These are phyloP conservation scores for Aphelocoma californica DNA, from an alignment of 2,797 vertebrate genomes.

Conservation along the genomic window DNA sequence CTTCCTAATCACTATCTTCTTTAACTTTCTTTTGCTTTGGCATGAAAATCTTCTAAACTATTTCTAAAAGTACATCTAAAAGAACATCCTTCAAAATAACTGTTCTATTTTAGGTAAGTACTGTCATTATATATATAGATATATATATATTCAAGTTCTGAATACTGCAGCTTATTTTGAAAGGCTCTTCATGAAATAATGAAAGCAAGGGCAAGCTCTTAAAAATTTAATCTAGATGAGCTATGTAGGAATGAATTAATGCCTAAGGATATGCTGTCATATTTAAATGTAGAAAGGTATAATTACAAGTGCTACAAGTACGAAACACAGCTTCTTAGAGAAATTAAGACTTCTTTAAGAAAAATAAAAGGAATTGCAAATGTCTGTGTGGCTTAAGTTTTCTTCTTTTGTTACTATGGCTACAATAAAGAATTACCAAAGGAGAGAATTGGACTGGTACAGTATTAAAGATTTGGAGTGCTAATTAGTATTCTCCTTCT, in stretches of 20 bases:
- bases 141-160: neutral
- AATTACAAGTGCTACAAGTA: neutral
- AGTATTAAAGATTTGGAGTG: slow-evolving; percentile 20
- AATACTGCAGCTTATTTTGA: neutral
- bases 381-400: neutral
- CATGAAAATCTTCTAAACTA: neutral
- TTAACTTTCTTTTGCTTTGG: neutral
- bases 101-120: neutral
- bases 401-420: slow-evolving; percentile 12
- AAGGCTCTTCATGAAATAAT: neutral
- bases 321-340: neutral
- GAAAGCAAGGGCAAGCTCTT: neutral
- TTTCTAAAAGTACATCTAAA: neutral
- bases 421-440: slow-evolving; percentile 30
- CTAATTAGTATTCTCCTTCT: slow-evolving; percentile 44
- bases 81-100: neutral
- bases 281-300: slow-evolving; percentile 10
- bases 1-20: neutral
- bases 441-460: slow-evolving; percentile 4
- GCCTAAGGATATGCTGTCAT: neutral
- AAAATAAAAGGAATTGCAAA: slow-evolving; percentile 22
- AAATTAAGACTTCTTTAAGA: slow-evolving; percentile 8
- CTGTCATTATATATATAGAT: neutral
- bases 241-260: neutral
- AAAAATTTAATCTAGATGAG: slow-evolving; percentile 10